Base-by-base conservation (phyloP, 92 coral and sea anemone species). In the Siderastrea siderea region DNA sequence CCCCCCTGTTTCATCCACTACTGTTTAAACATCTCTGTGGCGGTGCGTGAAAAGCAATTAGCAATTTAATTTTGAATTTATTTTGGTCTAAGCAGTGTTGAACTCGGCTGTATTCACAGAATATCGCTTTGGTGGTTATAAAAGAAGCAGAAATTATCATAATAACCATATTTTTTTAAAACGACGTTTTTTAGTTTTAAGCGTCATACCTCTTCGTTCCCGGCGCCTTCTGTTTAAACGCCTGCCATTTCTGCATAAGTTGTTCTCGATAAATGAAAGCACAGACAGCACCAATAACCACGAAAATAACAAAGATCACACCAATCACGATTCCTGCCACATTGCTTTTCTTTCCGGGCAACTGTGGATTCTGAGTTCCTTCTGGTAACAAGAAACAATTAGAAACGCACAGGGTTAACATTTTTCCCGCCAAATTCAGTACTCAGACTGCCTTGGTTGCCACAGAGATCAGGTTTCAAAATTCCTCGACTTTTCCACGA, bases 241-340 rank as follows among this genome's bases (percentile, higher is more conserved):
- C 77, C 46, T 67, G 92, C 95, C 95, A 94, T 81, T 94, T 94
- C 54, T 54, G 75, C 85, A 75, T 79, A 71, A 94, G 81, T 55
- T 62, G 58, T 75, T 87, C 68, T 43, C 98, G 95, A 63, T 92
- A 83, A 65, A 68, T 54, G 77, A 87, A 76, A 17, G 92, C 94
- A 48, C 69, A 67, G 15, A 84, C 89, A 17, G 83, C 78, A 48
- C 86, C 93, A 9, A 87, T 82, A 17, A 94, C 8, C 71, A 90
- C 59, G 44, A 83, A 43, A 10, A 92, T 48, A 17, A 88, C 61
- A 16, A 94, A 3, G 49, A 94, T 79, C 16, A 90, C 91, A 11
- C 78, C 85, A 5, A 92, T 72, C 66, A 94, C 68, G 75, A 86
- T 92, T 26, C 95, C 97, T 44, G 95, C 97, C 46, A 87, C 49